Base-by-base conservation (phyloP, 2,888 invertebrate genomes). In the Parnassius apollo region DNA sequence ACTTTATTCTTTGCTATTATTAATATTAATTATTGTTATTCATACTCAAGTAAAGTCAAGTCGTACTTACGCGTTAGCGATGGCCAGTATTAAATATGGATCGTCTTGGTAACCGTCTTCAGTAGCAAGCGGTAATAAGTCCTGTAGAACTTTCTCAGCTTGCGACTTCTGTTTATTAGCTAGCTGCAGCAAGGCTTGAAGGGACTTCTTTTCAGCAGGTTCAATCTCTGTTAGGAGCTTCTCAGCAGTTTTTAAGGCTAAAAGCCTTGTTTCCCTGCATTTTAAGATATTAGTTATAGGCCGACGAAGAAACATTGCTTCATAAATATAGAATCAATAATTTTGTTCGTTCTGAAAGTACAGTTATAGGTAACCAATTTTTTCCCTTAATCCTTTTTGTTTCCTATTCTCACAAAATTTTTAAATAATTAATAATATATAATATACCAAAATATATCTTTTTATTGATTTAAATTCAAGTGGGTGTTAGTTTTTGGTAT, bases 21-120 rank as follows among this genome's bases (percentile, higher is more conserved):
- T 4, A 35, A 35, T 35, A 35, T 35, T 35, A 35, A 35, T 35
- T 35, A 35, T 35, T 35, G 4, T 35, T 35, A 35, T 3, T 35
- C 35, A 35, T 35, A 35, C 4, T 0, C 35, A 3, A 35, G 35
- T 35, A 0, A 35, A 35, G 25, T 25, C 25, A 25, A 51, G 50
- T 44, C 49, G n/a, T 35, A 82, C 90, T 79, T 77, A 89, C 78
- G 95, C 96, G 58, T 94, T 95, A 22, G 98, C 96, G 75, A 96
- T 94, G 10, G 98, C 98, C 65, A 98, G 93, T 65, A 97, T 94
- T 12, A 97, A 94, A 9, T 97, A 97, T 0, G 98, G 96, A 76
- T 97, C 95, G 66, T 97, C 96, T 67, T 94, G 94, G 61, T 93
- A 93, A 8, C 89, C 87, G 60, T 97, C 97, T 61, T 95, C 95